Evolutionary conservation across 1,140 invertebrate species (phyloP).

Genomic region (Drosophila pseudoobscura): DNA sequence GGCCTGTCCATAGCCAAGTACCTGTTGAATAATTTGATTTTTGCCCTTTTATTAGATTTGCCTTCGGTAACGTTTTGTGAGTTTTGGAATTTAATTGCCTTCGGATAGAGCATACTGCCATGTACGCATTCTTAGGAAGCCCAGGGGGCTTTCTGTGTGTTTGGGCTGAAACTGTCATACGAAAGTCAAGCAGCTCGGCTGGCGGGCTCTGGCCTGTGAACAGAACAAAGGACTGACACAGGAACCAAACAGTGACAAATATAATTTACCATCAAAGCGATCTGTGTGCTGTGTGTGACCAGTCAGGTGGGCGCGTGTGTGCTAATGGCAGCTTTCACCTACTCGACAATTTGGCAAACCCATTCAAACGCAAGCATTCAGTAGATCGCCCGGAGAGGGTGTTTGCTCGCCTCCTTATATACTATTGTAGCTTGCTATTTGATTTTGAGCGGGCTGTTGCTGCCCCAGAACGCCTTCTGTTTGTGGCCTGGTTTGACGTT

Average conservation of each 20-base stretch:
- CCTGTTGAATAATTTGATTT: conserved; percentile 56
- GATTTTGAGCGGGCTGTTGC: conserved; percentile 38
- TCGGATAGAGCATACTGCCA: conserved; percentile 42
- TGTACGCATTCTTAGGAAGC: conserved; percentile 29
- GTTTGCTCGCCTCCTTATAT: not conserved
- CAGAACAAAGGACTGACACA: conserved; percentile 30
- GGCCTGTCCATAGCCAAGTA: conserved; percentile 4
- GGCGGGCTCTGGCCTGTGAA: conserved; percentile 21
- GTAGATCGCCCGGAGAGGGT: conserved; percentile 15
- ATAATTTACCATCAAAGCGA: conserved; percentile 36
- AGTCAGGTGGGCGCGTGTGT: conserved; percentile 16
- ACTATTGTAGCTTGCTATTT: conserved; percentile 5
- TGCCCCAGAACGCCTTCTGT: conserved; percentile 4
- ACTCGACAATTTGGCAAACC: conserved; percentile 27
- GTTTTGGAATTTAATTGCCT: conserved; percentile 52
- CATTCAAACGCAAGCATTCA: conserved; percentile 23
- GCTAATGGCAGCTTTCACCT: conserved; percentile 17
- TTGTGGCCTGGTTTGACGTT: not conserved
- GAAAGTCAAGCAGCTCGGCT: conserved; percentile 44
- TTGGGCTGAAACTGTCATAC: conserved; percentile 41
- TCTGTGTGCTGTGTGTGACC: conserved; percentile 9
- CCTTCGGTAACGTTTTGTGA: conserved; percentile 23
- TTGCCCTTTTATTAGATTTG: conserved; percentile 51
- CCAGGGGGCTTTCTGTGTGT: conserved; percentile 22
- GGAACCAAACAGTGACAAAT: conserved; percentile 37